Base-by-base conservation (phyloP, 2,797 vertebrate genomes). In the Myiothlypis chrysogaster region DNA sequence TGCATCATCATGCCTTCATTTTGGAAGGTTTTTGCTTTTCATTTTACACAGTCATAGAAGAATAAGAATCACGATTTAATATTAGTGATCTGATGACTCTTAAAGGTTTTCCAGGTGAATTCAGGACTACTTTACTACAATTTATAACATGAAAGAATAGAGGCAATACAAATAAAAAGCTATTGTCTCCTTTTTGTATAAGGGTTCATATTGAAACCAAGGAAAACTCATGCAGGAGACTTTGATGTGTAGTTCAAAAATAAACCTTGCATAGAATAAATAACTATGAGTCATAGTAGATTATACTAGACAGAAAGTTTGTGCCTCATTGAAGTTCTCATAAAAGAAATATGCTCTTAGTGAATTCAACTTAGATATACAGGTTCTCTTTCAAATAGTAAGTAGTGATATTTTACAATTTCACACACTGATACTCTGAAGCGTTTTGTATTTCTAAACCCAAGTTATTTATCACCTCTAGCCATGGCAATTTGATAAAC, bases 381-480 rank as follows among this genome's bases (percentile, higher is more conserved):
- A 87, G 60, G 59, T 37, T 77, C 50, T 59, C 47, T 87, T 97
- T 85, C 72, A 89, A 76, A 57, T 79, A 93, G 39, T 87, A 72
- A 50, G 41, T 81, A 90, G 34, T 27, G 69, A 75, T 80, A 92
- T 77, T 94, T 89, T 81, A 77, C 46, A 60, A 1, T 80, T 80
- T 78, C 56, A 71, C 39, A 35, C 24, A 83, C 37, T 39, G 66
- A 70, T 70, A 49, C 91, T 94, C 60, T 94, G 85, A 96, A 96
- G 57, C 39, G 56, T 61, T 94, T 56, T 30, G 7, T 94, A 57
- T 85, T 96, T 95, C 68, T 90, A 43, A 80, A 84, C 32, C 1
- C 61, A 91, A 91, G 60, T 46, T 84, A 82, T 93, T 72, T 89
- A 88, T 95, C 27, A 59, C 22, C 61, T 87, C 34, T 65, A 53